Conservation (phyloP, 2,888 invertebrate species). For the Pseudococcus jackbeardsleyi region DNA sequence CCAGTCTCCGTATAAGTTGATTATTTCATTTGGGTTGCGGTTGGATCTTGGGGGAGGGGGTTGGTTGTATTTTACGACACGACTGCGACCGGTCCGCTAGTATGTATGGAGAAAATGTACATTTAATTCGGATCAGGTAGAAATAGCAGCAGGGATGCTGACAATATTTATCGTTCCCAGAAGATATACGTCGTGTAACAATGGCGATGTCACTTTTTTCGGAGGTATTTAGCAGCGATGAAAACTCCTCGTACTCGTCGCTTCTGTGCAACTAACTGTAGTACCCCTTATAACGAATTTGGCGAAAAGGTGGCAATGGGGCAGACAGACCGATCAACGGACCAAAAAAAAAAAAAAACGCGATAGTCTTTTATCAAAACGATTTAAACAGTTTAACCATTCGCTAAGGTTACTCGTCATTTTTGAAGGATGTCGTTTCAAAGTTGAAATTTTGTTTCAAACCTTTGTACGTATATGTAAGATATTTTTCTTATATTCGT, state of each 20-base stretch:
- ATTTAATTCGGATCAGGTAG: constrained; percentile 57
- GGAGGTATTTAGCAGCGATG: constrained; percentile 35
- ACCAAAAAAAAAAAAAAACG: constrained; percentile 24
- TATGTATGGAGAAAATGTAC: neutral
- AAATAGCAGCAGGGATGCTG: constrained; percentile 60
- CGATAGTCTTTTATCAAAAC: constrained; percentile 18
- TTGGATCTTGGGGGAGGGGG: neutral
- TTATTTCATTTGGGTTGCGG: constrained; percentile 13
- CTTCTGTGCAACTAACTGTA: neutral
- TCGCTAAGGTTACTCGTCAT: neutral
- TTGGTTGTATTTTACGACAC: neutral
- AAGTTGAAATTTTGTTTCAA: constrained; percentile 62
- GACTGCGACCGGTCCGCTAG: neutral
- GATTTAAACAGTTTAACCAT: neutral
- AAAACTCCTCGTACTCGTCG: neutral
- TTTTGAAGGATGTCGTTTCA: constrained; percentile 7
- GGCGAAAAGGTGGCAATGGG: neutral
- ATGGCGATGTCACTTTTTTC: constrained; percentile 29
- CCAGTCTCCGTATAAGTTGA: neutral
- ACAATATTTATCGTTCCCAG: constrained; percentile 58
- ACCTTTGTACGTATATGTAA: constrained; percentile 5
- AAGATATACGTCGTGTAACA: constrained; percentile 40
- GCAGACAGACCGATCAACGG: neutral
- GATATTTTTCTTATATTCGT: constrained; percentile 25
- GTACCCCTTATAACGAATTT: neutral